Evolutionary conservation across 2,888 invertebrate species (phyloP).

Genomic region (Cetonia aurata): DNA sequence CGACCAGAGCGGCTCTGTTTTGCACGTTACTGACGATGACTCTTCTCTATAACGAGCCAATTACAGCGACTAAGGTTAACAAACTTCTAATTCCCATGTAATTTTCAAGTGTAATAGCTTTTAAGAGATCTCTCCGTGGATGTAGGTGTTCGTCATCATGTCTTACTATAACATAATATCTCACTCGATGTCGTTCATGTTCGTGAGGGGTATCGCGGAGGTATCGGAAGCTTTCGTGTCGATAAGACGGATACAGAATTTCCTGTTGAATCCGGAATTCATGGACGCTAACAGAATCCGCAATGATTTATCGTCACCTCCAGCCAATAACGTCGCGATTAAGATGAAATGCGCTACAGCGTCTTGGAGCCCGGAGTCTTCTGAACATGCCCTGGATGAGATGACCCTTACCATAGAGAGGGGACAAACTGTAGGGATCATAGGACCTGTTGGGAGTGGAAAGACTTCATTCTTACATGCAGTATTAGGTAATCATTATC

Average conservation of each 20-base stretch:
- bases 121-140: too few species aligned
- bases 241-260: slow-evolving; percentile 64
- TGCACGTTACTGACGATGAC: slow-evolving; percentile 80
- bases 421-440: slow-evolving; percentile 67
- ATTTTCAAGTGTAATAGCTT: too few species aligned
- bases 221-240: slow-evolving; percentile 67
- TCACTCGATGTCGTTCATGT: slow-evolving; percentile 72
- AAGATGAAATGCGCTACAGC: slow-evolving; percentile 59
- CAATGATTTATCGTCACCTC: slow-evolving; percentile 55
- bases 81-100: too few species aligned
- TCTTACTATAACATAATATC: slow-evolving; percentile 70
- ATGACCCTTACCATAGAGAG: slow-evolving; percentile 58
- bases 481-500: slow-evolving; percentile 74
- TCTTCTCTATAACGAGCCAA: slow-evolving; percentile 71
- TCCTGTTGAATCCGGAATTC: slow-evolving; percentile 63
- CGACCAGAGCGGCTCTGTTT: slow-evolving; percentile 84
- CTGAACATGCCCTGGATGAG: slow-evolving; percentile 61
- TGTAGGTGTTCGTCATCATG: slow-evolving; percentile 70
- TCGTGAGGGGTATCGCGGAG: slow-evolving; percentile 68
- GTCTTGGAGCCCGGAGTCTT: slow-evolving; percentile 61
- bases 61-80: slow-evolving; percentile 80
- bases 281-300: slow-evolving; percentile 51
- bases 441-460: slow-evolving; percentile 73
- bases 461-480: slow-evolving; percentile 80
- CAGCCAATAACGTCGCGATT: slow-evolving; percentile 56